phyloP scores from a whole-genome alignment of 2,888 invertebrate genomes.

The Lycocerus yunnanus region DNA sequence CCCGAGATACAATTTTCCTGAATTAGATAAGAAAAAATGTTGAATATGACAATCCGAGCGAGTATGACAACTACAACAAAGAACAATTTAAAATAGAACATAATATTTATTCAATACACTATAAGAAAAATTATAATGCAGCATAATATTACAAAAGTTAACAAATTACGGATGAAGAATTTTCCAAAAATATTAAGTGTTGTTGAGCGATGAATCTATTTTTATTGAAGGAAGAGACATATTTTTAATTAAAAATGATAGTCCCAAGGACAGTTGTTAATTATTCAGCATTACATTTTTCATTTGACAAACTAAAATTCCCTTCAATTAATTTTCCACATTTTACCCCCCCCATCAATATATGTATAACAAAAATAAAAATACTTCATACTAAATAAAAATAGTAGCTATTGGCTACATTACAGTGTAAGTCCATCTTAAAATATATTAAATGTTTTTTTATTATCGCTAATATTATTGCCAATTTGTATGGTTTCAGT shows the following conservation, averaged over 20 bases:
- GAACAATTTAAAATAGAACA: background rate
- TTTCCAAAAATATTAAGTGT: background rate
- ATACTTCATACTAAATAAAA: slow-evolving; percentile 24
- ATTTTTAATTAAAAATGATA: background rate
- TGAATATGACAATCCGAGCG: too few relatives aligned
- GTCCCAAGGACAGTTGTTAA: slow-evolving; percentile 8
- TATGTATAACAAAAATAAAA: slow-evolving; percentile 22
- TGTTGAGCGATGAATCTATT: background rate
- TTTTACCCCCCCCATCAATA: slow-evolving; percentile 13
- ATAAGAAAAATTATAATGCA: background rate
- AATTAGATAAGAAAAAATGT: too few relatives aligned
- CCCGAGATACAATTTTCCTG: too few relatives aligned
- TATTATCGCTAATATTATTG: slow-evolving; percentile 29
- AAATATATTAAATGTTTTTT: slow-evolving; percentile 14
- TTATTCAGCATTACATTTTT: slow-evolving; percentile 5
- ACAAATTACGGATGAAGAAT: background rate
- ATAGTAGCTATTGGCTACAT: slow-evolving; percentile 17
- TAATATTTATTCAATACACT: background rate
- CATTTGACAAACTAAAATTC: slow-evolving; percentile 14
- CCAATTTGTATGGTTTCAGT: background rate
- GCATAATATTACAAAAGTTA: background rate
- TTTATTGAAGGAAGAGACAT: background rate
- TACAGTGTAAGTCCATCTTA: slow-evolving; percentile 15
- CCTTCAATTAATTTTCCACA: slow-evolving; percentile 4
- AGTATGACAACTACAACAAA: too few relatives aligned